Evolutionary conservation across 2,113 vertebrate genomes (phyloP).

Genomic region (Ellobius talpinus): DNA sequence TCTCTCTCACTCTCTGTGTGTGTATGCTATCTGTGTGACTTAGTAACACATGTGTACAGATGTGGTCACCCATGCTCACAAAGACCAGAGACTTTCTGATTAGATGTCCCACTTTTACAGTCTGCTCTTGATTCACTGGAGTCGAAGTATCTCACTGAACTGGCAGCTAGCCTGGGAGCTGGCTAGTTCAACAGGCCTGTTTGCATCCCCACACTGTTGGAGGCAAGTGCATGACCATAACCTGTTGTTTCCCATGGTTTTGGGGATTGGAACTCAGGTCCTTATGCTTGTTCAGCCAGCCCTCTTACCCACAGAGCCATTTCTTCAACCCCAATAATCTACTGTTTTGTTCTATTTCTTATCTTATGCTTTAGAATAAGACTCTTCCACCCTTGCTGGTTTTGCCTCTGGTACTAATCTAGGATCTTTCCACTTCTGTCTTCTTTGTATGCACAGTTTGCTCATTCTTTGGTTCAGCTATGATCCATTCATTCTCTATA

Average conservation of each 20-base stretch:
- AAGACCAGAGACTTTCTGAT: neutral
- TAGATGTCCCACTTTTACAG: neutral
- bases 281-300: neutral
- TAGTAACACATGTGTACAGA: neutral
- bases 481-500: neutral
- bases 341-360: neutral
- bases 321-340: neutral
- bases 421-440: neutral
- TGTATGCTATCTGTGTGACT: neutral
- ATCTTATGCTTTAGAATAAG: neutral
- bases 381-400: neutral
- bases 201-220: neutral
- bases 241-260: neutral
- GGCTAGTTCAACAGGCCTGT: neutral
- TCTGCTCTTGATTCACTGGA: neutral
- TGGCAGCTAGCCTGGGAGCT: too few species aligned
- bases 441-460: neutral
- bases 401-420: neutral
- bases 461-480: neutral
- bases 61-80: neutral
- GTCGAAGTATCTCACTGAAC: neutral
- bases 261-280: neutral
- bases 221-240: neutral
- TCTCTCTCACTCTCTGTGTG: accelerated
- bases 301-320: neutral